Evolutionary conservation across 2,113 vertebrate genomes (phyloP), one percentile per base, ranked within the genome.

Genomic region (Choloepus hoffmanni): DNA sequence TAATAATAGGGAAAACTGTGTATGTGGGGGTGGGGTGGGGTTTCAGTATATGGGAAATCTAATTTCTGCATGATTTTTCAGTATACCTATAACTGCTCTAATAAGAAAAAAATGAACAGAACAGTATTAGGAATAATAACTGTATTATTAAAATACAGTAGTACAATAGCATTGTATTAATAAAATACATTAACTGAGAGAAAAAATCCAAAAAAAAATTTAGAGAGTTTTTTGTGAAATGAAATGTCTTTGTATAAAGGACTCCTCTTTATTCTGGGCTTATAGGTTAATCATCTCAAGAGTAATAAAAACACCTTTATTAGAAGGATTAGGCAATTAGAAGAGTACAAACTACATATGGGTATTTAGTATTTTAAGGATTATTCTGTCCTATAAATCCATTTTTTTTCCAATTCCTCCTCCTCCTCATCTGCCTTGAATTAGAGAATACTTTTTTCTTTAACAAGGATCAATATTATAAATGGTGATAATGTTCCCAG

Each of bases 241-340:
- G 16, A 83, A 53, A 58, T 33, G 4, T 83, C 92, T 94, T 87
- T 15, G 78, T 83, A 40, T 58, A 77, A 94, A 79, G 19, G 23
- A 76, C 9, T 48, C 18, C 45, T 94, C 53, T 85, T 95, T 82
- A 82, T 90, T 90, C 73, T 88, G 73, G 45, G 30, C 40, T 82
- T 68, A 23, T 60, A 53, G 70, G 24, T 82, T 87, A 96, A 81
- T 72, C 23, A 79, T 58, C n/a, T 88, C 18, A 53, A 90, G 53
- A 95, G 24, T 40, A 85, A 93, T 36, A 77, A 92, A 76, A 68
- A 85, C 3, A 33, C 82, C 26, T 79, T 86, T 77, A 88, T 74
- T 78, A 78, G 33, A 93, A 62, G n/a, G n/a, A 60, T 30, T 33
- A 94, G 48, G 26, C 53, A 82, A 26, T 82, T 79, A 43, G n/a